Conservation (phyloP, 2,888 invertebrate genomes). For the Diadromus collaris region DNA sequence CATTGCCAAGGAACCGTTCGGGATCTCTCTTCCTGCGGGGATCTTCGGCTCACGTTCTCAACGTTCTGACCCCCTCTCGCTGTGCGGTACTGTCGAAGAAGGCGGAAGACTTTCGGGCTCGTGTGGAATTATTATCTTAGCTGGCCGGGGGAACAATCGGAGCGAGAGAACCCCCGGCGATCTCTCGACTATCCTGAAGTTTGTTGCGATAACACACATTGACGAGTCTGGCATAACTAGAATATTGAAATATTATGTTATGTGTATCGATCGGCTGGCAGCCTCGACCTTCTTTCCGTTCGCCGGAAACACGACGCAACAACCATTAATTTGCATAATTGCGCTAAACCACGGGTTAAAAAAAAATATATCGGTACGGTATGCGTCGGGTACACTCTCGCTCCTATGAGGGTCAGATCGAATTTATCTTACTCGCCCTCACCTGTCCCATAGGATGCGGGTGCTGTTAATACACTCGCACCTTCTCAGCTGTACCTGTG, state of each 20-base stretch:
- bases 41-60: slow-evolving; percentile 25
- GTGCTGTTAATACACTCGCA: slow-evolving; percentile 58
- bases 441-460: slow-evolving; percentile 79
- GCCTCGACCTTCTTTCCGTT: slow-evolving; percentile 57
- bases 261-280: slow-evolving; percentile 35
- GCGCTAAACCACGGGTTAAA: slow-evolving; percentile 26
- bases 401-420: slow-evolving; percentile 79
- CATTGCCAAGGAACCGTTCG: slow-evolving; percentile 1
- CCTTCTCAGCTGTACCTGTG: slow-evolving; percentile 18
- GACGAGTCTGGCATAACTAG: neutral
- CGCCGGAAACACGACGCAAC: slow-evolving; percentile 46
- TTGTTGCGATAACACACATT: slow-evolving; percentile 12
- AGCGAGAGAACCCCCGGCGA: neutral
- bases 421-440: slow-evolving; percentile 79
- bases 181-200: neutral
- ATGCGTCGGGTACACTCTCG: slow-evolving; percentile 72
- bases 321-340: slow-evolving; percentile 52
- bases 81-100: slow-evolving; percentile 3
- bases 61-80: slow-evolving; percentile 37
- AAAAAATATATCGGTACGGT: neutral
- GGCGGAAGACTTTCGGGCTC: slow-evolving; percentile 3
- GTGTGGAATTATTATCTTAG: slow-evolving; percentile 46
- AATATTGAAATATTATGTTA: slow-evolving; percentile 31
- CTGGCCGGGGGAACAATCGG: slow-evolving; percentile 19
- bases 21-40: slow-evolving; percentile 17